phyloP scores from a whole-genome alignment of 2,113 vertebrate species.

The Saccopteryx bilineata region DNA sequence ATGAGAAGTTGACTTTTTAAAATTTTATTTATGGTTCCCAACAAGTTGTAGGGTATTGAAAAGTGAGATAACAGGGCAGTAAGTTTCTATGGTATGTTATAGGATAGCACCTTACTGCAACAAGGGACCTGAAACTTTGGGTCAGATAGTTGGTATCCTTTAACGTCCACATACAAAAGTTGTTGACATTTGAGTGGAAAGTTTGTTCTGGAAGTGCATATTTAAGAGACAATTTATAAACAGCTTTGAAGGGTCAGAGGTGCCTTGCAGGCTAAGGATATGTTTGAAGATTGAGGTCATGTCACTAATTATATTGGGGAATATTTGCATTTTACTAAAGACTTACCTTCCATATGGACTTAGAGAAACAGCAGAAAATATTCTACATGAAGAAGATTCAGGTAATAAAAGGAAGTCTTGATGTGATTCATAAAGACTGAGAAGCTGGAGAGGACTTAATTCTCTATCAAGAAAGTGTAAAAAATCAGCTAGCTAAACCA shows the following conservation, averaged over 20 bases:
- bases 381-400: conserved; percentile 30
- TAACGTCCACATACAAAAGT: conserved; percentile 10
- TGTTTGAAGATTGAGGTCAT: neutral
- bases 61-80: neutral
- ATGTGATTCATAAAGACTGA: neutral
- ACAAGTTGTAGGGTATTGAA: neutral
- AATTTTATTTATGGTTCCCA: conserved; percentile 12
- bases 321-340: conserved; percentile 53
- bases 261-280: conserved; percentile 11
- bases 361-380: conserved; percentile 40
- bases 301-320: neutral
- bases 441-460: conserved; percentile 36
- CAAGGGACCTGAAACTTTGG: neutral
- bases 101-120: neutral
- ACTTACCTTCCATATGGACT: neutral
- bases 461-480: neutral
- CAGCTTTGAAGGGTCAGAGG: conserved; percentile 1
- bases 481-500: neutral
- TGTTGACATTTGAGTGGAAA: neutral
- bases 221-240: conserved; percentile 58
- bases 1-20: neutral
- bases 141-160: neutral
- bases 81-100: neutral
- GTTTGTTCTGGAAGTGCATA: conserved; percentile 2
- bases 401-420: conserved; percentile 29